Evolutionary conservation across 2,797 vertebrate genomes (phyloP), one percentile per base, ranked within the genome.

Genomic region (Pseudomugil gertrudae): DNA sequence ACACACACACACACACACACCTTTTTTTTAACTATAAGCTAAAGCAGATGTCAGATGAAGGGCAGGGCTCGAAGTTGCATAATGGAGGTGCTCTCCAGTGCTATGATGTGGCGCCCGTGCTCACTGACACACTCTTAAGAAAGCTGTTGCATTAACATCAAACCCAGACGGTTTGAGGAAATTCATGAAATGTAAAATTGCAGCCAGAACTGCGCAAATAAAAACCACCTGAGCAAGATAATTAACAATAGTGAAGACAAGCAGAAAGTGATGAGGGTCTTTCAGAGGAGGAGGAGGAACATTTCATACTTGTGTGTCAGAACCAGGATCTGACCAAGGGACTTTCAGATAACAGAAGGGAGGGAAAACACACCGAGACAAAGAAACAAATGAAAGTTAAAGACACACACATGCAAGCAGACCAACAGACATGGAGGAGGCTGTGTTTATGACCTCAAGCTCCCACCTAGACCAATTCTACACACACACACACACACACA

Each of bases 391-490:
- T 52, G 54, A 71, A 60, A 76, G 64, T 32, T 51, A 60, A 29
- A 76, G 50, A 71, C 36, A n/a, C 64, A 66, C 68, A 76, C 79
- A 86, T 40, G 52, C 55, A 32, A 53, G 48, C 47, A 38, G 78
- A 86, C 45, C 64, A 52, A 84, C 83, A 90, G 86, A 90, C 90
- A 79, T 0, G 67, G 86, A 82, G 85, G 87, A 87, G 84, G 71
- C 63, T 59, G 30, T 89, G 89, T 91, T 89, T 91, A 91, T 80
- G 83, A 90, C 80, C 85, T 68, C 62, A 1, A 74, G 79, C 86
- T 80, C 87, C 85, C 79, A 88, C 85, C 80, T 79, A 71, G 54
- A 63, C 67, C 67, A 60, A 52, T 40, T 63, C 26, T 43, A 35
- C 45, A 54, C 43, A 30, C 40, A 53, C 27, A 36, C 56, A 52